phyloP scores from a whole-genome alignment of 2,113 vertebrate species.

The Hirundichthys speculiger region DNA sequence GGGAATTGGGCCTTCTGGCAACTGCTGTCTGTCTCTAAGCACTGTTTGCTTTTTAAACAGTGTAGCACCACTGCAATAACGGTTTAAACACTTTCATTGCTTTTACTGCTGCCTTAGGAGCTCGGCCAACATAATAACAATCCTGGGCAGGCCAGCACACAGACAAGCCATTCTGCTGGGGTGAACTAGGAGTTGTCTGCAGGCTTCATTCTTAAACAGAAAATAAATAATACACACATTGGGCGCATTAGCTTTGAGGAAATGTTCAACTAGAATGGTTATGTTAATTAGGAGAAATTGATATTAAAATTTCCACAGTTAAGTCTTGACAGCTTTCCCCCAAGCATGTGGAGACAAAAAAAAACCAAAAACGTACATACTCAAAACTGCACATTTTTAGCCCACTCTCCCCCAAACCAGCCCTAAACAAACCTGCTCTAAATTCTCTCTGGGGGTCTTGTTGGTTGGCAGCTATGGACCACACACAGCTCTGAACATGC shows the following conservation, averaged over 20 bases:
- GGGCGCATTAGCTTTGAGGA: constrained; percentile 3
- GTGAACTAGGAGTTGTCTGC: constrained; percentile 14
- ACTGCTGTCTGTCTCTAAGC: constrained; percentile 31
- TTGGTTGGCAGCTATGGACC: constrained; percentile 74
- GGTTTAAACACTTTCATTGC: constrained; percentile 42
- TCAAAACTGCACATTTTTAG: constrained; percentile 40
- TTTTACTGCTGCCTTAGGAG: constrained; percentile 50
- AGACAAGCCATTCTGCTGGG: constrained; percentile 21
- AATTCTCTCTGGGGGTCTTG: constrained; percentile 78
- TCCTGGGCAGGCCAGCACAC: constrained; percentile 27
- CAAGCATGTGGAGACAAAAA: constrained; percentile 32
- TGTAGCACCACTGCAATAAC: constrained; percentile 50
- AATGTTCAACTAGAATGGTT: constrained; percentile 7
- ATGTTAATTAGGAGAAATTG: constrained; percentile 31
- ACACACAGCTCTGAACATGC: constrained; percentile 63
- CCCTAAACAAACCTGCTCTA: constrained; percentile 75
- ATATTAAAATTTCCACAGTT: constrained; percentile 48
- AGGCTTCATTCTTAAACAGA: constrained; percentile 21
- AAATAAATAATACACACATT: background rate
- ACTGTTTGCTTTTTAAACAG: constrained; percentile 68
- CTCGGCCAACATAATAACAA: constrained; percentile 58
- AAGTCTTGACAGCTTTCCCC: constrained; percentile 62
- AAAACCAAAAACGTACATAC: constrained; percentile 25
- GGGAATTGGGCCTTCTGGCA: constrained; percentile 36
- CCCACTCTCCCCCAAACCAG: constrained; percentile 58